phyloP scores from a whole-genome alignment of 2,113 vertebrate genomes.

The Lagopus muta region DNA sequence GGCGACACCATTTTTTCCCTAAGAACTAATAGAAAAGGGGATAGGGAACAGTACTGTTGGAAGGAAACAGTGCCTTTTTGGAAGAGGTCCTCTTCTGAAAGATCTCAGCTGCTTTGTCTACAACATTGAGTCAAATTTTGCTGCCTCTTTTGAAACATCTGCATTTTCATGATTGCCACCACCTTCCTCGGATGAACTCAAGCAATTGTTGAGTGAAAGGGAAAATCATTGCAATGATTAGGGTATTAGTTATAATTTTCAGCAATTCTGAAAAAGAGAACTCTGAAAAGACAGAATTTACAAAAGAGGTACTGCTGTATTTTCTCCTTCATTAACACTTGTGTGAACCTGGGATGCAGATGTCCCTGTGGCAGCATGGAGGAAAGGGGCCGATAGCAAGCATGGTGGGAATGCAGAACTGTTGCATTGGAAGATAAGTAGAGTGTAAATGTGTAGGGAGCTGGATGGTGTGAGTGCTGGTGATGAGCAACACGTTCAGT shows the following conservation, averaged over 20 bases:
- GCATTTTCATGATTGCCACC: neutral
- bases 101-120: neutral
- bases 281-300: neutral
- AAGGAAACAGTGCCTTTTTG: neutral
- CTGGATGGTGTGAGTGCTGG: neutral
- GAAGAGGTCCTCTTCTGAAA: neutral
- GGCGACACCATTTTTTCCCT: neutral
- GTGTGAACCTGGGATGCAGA: neutral
- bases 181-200: neutral
- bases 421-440: neutral
- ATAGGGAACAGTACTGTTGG: neutral
- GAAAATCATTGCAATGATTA: neutral
- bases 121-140: neutral
- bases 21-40: neutral
- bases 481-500: neutral
- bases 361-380: neutral
- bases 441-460: neutral
- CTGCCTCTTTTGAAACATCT: neutral
- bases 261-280: neutral
- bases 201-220: neutral
- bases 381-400: rapidly evolving
- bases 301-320: neutral
- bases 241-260: neutral
- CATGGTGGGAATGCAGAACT: neutral
- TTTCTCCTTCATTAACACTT: neutral